A percentile compares a stretch with the other conserved stretches of the same genome.
Evolutionary conservation across 64 coral and sea anemone genomes (phyloP).

Genomic region (Astreopora myriophthalma): DNA sequence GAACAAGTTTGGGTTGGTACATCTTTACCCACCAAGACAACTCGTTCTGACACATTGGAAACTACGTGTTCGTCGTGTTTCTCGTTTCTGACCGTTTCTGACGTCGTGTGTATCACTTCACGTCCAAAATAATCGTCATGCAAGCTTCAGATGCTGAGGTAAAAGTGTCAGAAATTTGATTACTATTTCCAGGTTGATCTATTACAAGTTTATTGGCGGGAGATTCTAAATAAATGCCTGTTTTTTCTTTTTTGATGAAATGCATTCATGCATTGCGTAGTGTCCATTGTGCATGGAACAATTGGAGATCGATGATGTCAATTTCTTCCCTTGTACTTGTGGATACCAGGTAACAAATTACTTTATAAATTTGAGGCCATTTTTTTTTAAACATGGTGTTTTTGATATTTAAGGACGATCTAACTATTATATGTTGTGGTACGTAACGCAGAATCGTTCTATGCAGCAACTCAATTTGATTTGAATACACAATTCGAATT

Average conservation of each 20-base stretch:
- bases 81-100: background rate
- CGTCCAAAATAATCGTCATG: background rate
- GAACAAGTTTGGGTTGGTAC: background rate
- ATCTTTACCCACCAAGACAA: slow-evolving; percentile 16
- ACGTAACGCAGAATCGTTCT: background rate
- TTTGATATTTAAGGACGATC: too few species aligned
- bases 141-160: slow-evolving; percentile 50
- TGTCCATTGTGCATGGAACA: slow-evolving; percentile 99
- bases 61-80: background rate
- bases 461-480: background rate
- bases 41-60: background rate
- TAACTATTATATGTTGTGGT: background rate
- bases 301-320: slow-evolving; percentile 99
- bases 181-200: slow-evolving; percentile 5
- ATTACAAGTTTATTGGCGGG: background rate
- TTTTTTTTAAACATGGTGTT: too few species aligned
- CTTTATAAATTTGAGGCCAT: background rate
- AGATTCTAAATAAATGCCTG: slow-evolving; percentile 53
- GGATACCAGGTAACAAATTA: slow-evolving; percentile 89
- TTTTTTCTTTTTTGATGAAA: slow-evolving; percentile 15
- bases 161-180: background rate
- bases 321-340: slow-evolving; percentile 98
- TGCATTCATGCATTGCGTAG: slow-evolving; percentile 31
- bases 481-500: background rate
- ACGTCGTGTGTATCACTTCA: background rate